A percentile compares a stretch with the other conserved stretches of the same genome.
phyloP scores from a whole-genome alignment of 1,140 invertebrate species.

The Zaprionus gabonicus region DNA sequence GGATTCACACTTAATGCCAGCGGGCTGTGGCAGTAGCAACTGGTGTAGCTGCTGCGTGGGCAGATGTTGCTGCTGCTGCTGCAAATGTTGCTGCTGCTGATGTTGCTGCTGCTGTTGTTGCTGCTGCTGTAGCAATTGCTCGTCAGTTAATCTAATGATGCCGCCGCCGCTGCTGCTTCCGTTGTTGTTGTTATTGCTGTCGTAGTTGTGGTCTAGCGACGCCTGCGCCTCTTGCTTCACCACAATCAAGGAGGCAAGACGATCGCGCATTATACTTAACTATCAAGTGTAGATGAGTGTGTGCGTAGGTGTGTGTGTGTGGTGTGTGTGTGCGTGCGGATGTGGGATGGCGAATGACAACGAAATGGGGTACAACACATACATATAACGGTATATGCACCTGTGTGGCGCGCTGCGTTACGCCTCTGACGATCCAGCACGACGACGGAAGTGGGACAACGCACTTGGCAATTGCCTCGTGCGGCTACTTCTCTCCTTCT shows the following conservation, averaged over 20 bases:
- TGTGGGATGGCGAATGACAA: constrained; percentile 2
- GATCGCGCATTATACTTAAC: constrained; percentile 80
- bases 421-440: constrained; percentile 65
- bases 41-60: constrained; percentile 20
- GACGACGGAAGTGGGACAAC: constrained; percentile 32
- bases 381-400: constrained; percentile 46
- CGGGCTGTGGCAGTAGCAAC: constrained; percentile 29
- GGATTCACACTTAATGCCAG: constrained; percentile 66
- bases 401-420: constrained; percentile 65
- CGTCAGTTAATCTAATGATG: background rate
- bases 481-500: constrained; percentile 14
- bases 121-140: constrained; percentile 30
- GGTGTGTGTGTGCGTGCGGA: background rate
- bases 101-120: background rate
- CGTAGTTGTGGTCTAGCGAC: constrained; percentile 25
- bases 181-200: constrained; percentile 38
- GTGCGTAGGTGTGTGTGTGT: constrained; percentile 2
- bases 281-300: constrained; percentile 12
- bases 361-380: constrained; percentile 41
- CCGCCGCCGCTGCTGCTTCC: constrained; percentile 37
- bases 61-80: constrained; percentile 42
- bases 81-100: constrained; percentile 42
- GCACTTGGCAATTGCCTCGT: background rate
- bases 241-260: constrained; percentile 83
- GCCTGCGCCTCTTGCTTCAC: constrained; percentile 78